Base-by-base conservation (phyloP, 2,888 invertebrate genomes). In the Hedychridium roseum region DNA sequence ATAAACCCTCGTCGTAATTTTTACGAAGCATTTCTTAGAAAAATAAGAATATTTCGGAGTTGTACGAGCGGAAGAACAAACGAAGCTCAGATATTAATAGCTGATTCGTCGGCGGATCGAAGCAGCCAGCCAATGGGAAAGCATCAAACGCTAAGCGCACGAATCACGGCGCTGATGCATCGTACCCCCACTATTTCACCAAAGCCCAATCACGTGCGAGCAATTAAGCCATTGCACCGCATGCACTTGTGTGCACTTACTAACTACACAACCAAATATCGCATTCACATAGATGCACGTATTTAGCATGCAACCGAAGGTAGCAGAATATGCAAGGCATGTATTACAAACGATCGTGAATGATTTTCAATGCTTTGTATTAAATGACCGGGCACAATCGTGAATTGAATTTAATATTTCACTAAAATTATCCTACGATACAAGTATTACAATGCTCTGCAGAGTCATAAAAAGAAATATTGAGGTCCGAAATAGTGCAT, bases 141-240 rank as follows among this genome's bases (percentile, higher is more conserved):
- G 6, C 50, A 26, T 9, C 28, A 32, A 44, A 50, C 40, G 41
- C 30, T 35, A 37, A 31, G 31, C 38, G 53, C 53, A 37, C 56
- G 53, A 54, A 62, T 64, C 51, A 53, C 54, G 35, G 42, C 36
- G 39, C 37, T 51, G 28, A 51, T 26, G 45, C 42, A 45, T 17
- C 27, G 21, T 32, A 32, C 36, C 50, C 43, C 48, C 47, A 18
- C 49, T n/a, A n/a, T n/a, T 26, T 16, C 26, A 34, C 35, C 12
- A 4, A 9, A 40, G 43, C 16, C 60, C 57, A 62, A 62, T 62
- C 60, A 53, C 41, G 49, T 50, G 39, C 36, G 34, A 57, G 57
- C 52, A 60, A 62, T 62, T 62, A 63, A 57, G 54, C 54, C 52
- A 60, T 57, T 52, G 49, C 52, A 27, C 32, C 38, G 47, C 45